Evolutionary conservation across 2,113 vertebrate genomes (phyloP).

Genomic region (Phrynosoma blainvillii): DNA sequence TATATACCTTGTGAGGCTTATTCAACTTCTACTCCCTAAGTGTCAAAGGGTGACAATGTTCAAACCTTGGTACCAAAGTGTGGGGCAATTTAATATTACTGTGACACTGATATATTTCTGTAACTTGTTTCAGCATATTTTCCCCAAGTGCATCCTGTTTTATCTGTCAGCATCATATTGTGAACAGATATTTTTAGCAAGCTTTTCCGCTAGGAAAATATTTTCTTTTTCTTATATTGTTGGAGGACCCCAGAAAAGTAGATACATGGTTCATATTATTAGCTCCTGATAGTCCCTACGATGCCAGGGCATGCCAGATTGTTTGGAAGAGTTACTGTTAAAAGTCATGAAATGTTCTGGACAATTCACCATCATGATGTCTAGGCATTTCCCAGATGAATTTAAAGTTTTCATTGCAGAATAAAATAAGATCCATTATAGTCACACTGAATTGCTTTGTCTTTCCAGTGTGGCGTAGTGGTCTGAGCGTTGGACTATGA

Average conservation of each 20-base stretch:
- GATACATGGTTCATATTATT: not conserved
- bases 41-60: too few species aligned
- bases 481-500: too few species aligned
- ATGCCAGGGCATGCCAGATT: not conserved
- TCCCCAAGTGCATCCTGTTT: too few species aligned
- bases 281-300: not conserved
- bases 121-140: too few species aligned
- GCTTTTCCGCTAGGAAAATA: not conserved
- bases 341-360: not conserved
- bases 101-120: not conserved
- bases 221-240: not conserved
- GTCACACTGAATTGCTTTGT: not conserved
- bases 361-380: not conserved
- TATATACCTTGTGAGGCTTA: too few species aligned
- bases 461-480: not conserved
- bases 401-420: not conserved
- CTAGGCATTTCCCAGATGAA: not conserved
- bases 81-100: not conserved
- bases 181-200: not conserved
- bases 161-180: too few species aligned
- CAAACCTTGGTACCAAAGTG: not conserved
- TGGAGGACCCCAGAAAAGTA: not conserved
- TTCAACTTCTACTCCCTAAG: too few species aligned
- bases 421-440: not conserved
- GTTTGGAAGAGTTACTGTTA: not conserved